These are phyloP conservation scores for Tipula unca DNA, from an alignment of 2,888 invertebrate species.

Conservation along the genomic window DNA sequence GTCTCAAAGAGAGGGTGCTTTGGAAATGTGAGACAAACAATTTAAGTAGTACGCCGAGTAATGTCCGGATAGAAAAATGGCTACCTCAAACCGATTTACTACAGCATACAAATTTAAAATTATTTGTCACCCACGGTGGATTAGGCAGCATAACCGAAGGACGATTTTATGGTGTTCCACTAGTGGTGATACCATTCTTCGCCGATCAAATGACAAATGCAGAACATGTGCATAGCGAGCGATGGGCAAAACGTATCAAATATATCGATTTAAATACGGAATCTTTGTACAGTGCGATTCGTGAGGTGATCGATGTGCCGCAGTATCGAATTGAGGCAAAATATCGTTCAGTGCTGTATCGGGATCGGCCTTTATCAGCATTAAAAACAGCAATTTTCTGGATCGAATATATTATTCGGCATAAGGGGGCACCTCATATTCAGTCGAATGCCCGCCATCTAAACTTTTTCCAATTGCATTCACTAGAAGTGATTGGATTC, in stretches of 20 bases:
- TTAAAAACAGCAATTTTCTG: constrained; percentile 44
- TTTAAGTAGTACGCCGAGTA: constrained; percentile 33
- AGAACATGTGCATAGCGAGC: constrained; percentile 38
- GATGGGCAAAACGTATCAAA: constrained; percentile 39
- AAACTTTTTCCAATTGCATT: constrained; percentile 39
- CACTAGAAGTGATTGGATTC: constrained; percentile 38
- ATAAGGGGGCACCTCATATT: constrained; percentile 42
- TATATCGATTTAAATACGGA: constrained; percentile 34
- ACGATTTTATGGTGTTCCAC: constrained; percentile 43
- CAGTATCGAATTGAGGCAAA: constrained; percentile 30
- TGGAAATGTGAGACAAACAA: constrained; percentile 42
- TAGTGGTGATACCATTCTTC: constrained; percentile 47
- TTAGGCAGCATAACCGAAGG: constrained; percentile 44
- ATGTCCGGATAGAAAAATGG: constrained; percentile 42
- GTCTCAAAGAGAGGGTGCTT: constrained; percentile 38
- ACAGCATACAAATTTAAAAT: constrained; percentile 42
- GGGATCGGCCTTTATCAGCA: constrained; percentile 42
- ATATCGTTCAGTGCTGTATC: constrained; percentile 39
- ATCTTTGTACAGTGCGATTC: constrained; percentile 30
- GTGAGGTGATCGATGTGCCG: constrained; percentile 26
- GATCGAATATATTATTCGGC: constrained; percentile 45
- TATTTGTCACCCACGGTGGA: constrained; percentile 45
- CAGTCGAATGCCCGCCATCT: constrained; percentile 40
- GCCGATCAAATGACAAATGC: constrained; percentile 47
- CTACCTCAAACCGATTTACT: constrained; percentile 43